These are phyloP conservation scores for Geopemphigus sp. DNA, from an alignment of 1,140 invertebrate species.

Conservation along the genomic window DNA sequence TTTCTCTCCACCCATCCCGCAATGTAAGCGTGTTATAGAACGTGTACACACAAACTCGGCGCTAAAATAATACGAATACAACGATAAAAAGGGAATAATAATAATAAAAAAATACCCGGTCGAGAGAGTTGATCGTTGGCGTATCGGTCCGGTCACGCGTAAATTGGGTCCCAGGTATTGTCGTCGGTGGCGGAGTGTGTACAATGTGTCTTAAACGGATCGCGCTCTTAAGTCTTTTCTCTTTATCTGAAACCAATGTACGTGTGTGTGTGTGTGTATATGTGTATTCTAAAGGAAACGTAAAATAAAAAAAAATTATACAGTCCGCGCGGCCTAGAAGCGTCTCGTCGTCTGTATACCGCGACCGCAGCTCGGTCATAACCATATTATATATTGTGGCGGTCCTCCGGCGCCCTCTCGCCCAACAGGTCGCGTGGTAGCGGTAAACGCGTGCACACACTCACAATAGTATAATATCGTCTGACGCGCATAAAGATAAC, in stretches of 20 bases:
- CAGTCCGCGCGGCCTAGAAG: no score
- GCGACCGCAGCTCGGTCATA: conserved; percentile 10
- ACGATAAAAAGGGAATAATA: no score
- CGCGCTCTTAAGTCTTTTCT: neutral
- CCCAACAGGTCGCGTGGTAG: neutral
- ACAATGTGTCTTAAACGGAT: conserved; percentile 2
- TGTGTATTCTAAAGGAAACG: neutral
- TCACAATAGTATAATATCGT: neutral
- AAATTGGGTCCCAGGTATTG: conserved; percentile 21
- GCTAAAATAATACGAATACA: no score
- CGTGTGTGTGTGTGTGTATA: neutral
- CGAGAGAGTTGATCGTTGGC: neutral
- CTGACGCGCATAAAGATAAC: conserved; percentile 14
- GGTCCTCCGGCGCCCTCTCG: neutral
- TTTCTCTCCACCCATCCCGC: no score
- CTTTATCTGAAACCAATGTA: neutral
- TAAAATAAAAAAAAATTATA: neutral
- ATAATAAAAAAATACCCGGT: conserved; percentile 3
- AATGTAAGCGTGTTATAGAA: no score
- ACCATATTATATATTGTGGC: no score
- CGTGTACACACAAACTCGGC: neutral
- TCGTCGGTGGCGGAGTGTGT: neutral
- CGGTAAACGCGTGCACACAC: neutral
- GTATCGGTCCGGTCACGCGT: conserved; percentile 27
- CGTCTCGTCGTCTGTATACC: neutral